These are phyloP conservation scores for Kradibia gibbosae DNA, from an alignment of 1,140 invertebrate genomes.

Conservation along the genomic window DNA sequence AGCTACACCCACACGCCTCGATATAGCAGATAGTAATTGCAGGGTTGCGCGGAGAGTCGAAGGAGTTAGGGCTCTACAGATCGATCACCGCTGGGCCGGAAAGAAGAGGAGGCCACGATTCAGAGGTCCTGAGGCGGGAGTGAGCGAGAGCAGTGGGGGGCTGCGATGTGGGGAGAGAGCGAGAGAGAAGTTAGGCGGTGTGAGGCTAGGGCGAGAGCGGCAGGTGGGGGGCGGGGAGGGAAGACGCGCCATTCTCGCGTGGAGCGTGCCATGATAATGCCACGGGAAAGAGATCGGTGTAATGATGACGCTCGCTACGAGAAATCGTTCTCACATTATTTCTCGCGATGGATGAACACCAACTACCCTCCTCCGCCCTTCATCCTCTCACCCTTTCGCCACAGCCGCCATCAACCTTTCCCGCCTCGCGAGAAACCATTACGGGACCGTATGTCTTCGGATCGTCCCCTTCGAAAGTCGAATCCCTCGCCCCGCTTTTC, in stretches of 20 bases:
- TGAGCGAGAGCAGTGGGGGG: neutral
- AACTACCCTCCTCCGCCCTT: too few relatives aligned
- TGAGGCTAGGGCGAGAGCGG: slow-evolving; percentile 15
- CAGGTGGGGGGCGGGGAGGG: slow-evolving; percentile 44
- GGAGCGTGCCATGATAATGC: slow-evolving; percentile 53
- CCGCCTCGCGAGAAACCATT: neutral
- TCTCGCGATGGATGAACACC: slow-evolving; percentile 50
- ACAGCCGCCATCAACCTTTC: too few relatives aligned
- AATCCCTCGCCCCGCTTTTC: neutral
- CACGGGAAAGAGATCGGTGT: slow-evolving; percentile 55
- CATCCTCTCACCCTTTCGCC: neutral
- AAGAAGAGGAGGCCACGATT: slow-evolving; percentile 31
- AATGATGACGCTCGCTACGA: slow-evolving; percentile 46
- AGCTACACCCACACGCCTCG: slow-evolving; percentile 55
- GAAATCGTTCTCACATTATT: slow-evolving; percentile 59
- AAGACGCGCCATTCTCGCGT: slow-evolving; percentile 45
- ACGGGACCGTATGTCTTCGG: neutral
- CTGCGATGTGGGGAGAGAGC: slow-evolving; percentile 27
- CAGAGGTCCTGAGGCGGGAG: too few relatives aligned
- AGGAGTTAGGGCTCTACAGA: slow-evolving; percentile 52
- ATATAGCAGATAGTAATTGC: slow-evolving; percentile 65
- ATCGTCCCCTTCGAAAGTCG: neutral
- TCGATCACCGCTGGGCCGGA: slow-evolving; percentile 45
- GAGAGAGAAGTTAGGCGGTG: slow-evolving; percentile 41
- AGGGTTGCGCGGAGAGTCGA: slow-evolving; percentile 55